Evolutionary conservation across 2,797 vertebrate genomes (phyloP).

Genomic region (Spheniscus humboldti): DNA sequence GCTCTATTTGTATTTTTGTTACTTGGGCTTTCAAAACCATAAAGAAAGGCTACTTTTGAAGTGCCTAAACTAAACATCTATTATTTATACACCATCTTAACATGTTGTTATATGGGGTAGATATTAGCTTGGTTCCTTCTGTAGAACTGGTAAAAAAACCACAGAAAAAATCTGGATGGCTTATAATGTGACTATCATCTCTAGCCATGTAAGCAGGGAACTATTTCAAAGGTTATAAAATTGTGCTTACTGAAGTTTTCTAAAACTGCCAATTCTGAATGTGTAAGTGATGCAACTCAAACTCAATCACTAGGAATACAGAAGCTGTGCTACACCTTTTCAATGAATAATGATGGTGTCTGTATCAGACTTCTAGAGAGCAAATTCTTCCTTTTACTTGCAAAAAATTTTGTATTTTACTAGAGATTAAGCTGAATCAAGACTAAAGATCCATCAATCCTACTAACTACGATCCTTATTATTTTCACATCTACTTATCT

Average conservation of each 20-base stretch:
- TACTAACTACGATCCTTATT: not conserved
- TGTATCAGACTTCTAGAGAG: not conserved
- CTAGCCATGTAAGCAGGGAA: not conserved
- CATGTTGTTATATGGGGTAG: not conserved
- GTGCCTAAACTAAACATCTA: not conserved
- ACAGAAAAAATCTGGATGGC: not conserved
- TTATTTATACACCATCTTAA: not conserved
- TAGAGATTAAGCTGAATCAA: not conserved
- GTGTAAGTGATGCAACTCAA: not conserved
- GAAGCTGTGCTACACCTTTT: not conserved
- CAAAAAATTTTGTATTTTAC: not conserved
- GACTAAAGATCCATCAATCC: not conserved
- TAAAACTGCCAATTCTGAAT: not conserved
- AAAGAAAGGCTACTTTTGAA: not conserved
- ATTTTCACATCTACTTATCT: not conserved
- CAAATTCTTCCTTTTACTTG: not conserved
- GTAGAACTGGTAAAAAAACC: not conserved
- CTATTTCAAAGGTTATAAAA: not conserved
- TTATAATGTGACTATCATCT: not conserved
- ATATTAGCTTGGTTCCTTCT: not conserved
- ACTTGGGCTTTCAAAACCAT: not conserved
- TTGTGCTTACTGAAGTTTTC: not conserved
- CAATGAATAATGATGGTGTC: not conserved
- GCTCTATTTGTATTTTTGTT: not conserved
- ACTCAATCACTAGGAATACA: not conserved